Evolutionary conservation across 1,140 invertebrate species (phyloP).

Genomic region (Drosophila bifasciata): DNA sequence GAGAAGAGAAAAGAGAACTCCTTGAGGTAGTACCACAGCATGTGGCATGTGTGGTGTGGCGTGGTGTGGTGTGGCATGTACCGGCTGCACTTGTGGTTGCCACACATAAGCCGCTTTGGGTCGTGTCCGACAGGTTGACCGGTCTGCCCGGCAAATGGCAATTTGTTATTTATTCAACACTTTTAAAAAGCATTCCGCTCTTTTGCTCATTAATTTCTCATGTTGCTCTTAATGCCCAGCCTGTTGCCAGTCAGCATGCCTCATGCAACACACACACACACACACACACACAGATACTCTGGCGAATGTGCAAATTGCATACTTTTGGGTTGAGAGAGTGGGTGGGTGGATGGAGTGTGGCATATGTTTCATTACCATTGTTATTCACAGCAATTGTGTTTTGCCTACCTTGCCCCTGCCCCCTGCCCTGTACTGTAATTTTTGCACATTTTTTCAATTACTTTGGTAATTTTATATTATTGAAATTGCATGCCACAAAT

Average conservation of each 20-base stretch:
- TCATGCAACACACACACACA: neutral
- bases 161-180: constrained; percentile 82
- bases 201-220: constrained; percentile 81
- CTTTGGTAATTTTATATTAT: constrained; percentile 83
- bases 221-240: constrained; percentile 72
- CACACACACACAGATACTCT: too few relatives aligned
- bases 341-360: constrained; percentile 3
- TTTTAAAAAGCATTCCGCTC: constrained; percentile 82
- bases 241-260: constrained; percentile 8
- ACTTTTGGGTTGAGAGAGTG: constrained; percentile 22
- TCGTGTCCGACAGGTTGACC: constrained; percentile 38
- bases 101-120: constrained; percentile 67
- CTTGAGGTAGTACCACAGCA: too few relatives aligned
- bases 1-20: neutral
- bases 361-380: constrained; percentile 69
- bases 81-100: constrained; percentile 48
- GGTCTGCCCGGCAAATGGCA: constrained; percentile 48
- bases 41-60: neutral
- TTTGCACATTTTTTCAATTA: constrained; percentile 61
- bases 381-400: constrained; percentile 47
- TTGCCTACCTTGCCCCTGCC: neutral
- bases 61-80: neutral
- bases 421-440: constrained; percentile 1
- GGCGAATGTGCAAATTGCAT: constrained; percentile 49
- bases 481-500: constrained; percentile 79